Conservation (phyloP, 2,113 vertebrate genomes). For the Oenanthe melanoleuca region DNA sequence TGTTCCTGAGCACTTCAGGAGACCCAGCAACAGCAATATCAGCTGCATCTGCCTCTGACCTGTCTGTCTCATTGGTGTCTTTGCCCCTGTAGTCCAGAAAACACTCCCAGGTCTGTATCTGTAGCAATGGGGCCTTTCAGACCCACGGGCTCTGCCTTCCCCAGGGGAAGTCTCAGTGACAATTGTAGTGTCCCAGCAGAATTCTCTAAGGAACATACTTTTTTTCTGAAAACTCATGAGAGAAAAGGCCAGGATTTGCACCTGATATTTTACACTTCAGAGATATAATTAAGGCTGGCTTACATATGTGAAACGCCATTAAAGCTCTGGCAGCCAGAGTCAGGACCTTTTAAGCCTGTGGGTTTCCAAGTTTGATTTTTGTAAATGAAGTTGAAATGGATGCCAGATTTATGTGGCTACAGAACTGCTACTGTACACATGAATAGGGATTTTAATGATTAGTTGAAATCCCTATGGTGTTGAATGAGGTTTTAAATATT, state of each 20-base stretch:
- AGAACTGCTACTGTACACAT: constrained; percentile 1
- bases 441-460: not conserved
- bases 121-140: not conserved
- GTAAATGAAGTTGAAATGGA: not conserved
- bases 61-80: not conserved
- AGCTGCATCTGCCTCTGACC: not conserved
- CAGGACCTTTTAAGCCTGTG: constrained; percentile 11
- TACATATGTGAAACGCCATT: not conserved
- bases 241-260: not conserved
- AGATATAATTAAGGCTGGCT: not conserved
- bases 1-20: not conserved
- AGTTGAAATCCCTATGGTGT: not conserved
- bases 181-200: not conserved
- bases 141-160: not conserved
- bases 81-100: not conserved
- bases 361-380: constrained; percentile 9
- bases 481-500: constrained; percentile 30
- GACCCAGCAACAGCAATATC: not conserved
- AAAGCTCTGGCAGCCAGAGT: not conserved
- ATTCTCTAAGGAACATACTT: not conserved
- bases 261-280: not conserved
- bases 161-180: not conserved
- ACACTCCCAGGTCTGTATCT: not conserved
- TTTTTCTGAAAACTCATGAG: not conserved
- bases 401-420: not conserved